Conservation (phyloP, 2,113 vertebrate genomes). For the Speoplatyrhinus poulsoni region DNA sequence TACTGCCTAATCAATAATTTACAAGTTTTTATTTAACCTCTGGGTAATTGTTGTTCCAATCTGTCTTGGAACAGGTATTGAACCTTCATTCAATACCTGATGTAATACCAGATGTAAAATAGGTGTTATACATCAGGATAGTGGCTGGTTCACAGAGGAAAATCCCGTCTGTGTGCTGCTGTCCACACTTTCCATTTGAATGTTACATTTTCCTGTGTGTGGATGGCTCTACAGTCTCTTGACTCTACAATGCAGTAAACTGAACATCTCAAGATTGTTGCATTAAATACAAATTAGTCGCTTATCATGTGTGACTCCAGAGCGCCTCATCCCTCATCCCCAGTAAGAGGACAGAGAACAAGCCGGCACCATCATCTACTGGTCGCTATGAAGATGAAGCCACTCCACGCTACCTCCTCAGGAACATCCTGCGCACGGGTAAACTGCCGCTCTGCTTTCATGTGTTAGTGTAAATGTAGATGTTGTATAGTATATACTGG, state of each 20-base stretch:
- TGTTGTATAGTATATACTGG: neutral
- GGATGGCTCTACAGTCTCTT: no score
- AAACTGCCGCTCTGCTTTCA: neutral
- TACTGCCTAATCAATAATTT: neutral
- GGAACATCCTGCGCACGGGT: slow-evolving; percentile 73
- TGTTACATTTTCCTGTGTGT: no score
- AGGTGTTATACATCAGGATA: no score
- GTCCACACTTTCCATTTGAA: no score
- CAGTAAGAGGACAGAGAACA: slow-evolving; percentile 22
- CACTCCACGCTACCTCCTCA: slow-evolving; percentile 73
- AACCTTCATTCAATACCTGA: no score
- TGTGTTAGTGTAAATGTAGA: neutral
- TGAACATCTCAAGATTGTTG: neutral
- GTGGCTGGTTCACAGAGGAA: no score
- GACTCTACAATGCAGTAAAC: neutral
- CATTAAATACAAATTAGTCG: neutral
- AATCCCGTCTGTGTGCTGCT: no score
- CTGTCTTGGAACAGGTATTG: neutral
- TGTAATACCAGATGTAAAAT: no score
- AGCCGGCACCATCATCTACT: slow-evolving; percentile 11
- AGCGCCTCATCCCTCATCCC: slow-evolving; percentile 47
- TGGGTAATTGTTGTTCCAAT: neutral
- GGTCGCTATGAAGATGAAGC: slow-evolving; percentile 53
- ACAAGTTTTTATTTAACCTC: neutral
- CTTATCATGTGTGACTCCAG: slow-evolving; percentile 34